Conservation (phyloP, 2,113 vertebrate genomes). For the Cavia porcellus region DNA sequence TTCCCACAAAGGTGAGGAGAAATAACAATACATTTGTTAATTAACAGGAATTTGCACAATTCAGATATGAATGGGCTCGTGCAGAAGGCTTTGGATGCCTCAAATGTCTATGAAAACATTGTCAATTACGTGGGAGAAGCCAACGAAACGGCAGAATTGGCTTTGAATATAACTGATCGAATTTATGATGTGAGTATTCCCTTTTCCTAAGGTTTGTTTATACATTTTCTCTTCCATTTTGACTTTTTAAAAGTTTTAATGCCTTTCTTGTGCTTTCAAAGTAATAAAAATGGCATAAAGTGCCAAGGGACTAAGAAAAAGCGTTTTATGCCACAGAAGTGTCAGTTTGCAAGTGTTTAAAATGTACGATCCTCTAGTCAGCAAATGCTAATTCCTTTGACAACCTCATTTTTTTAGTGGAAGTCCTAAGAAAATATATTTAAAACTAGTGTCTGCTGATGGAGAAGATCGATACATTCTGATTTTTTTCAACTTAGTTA, state of each 20-base stretch:
- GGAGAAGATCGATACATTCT: background rate
- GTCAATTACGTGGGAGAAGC: constrained; percentile 92
- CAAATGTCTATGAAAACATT: constrained; percentile 96
- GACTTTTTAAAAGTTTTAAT: background rate
- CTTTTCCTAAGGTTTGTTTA: background rate
- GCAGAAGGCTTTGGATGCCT: constrained; percentile 95
- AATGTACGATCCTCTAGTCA: background rate
- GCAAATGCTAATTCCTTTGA: background rate
- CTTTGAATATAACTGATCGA: constrained; percentile 91
- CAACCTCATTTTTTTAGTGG: background rate
- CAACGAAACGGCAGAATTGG: constrained; percentile 89
- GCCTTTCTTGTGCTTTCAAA: constrained; percentile 18
- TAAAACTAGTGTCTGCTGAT: background rate
- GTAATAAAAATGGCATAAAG: constrained; percentile 1
- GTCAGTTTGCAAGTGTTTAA: background rate
- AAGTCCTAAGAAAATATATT: background rate
- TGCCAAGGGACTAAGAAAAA: background rate
- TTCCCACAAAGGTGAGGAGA: background rate
- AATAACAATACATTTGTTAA: constrained; percentile 16
- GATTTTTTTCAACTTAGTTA: constrained; percentile 18
- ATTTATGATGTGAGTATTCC: constrained; percentile 92
- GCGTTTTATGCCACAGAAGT: background rate
- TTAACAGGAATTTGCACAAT: constrained; percentile 89
- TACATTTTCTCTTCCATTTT: background rate
- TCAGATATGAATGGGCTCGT: constrained; percentile 95